phyloP scores from a whole-genome alignment of 2,888 invertebrate species.

The Muschampia plurimacula region DNA sequence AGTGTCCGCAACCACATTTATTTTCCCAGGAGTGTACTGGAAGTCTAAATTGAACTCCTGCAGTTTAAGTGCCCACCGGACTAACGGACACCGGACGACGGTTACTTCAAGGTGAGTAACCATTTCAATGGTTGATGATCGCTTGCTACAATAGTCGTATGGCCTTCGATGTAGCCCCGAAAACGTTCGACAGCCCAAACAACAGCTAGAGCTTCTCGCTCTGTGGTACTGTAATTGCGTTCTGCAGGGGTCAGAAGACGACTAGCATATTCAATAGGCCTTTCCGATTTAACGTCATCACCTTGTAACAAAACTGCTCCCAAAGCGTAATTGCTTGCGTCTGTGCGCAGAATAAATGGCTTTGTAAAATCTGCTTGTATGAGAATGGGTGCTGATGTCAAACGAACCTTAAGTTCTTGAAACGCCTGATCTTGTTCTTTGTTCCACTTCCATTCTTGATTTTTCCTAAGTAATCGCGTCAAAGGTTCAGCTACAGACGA shows the following conservation, averaged over 20 bases:
- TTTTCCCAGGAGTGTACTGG: not conserved
- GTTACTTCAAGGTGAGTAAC: not conserved
- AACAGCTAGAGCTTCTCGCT: not conserved
- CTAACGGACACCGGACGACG: not conserved
- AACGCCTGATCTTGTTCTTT: not conserved
- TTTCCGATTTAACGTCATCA: not conserved
- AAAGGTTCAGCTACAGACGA: constrained; percentile 1
- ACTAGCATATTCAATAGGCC: not conserved
- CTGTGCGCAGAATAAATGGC: not conserved
- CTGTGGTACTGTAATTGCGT: not conserved
- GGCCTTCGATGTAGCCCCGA: not conserved
- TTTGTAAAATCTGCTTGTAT: not conserved
- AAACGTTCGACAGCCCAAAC: constrained; percentile 5
- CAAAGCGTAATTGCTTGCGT: constrained; percentile 1
- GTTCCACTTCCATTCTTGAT: not conserved
- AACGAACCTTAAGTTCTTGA: constrained; percentile 2
- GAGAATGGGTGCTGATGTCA: constrained; percentile 5
- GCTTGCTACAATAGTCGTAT: not conserved
- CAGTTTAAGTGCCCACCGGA: not conserved
- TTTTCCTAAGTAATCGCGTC: not conserved
- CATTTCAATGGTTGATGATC: not conserved
- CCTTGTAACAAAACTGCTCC: not conserved
- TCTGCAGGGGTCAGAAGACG: not conserved
- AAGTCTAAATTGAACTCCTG: not conserved
- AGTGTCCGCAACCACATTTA: not conserved